These are phyloP conservation scores for Diarsia rubi DNA, from an alignment of 2,888 invertebrate genomes.

Conservation along the genomic window DNA sequence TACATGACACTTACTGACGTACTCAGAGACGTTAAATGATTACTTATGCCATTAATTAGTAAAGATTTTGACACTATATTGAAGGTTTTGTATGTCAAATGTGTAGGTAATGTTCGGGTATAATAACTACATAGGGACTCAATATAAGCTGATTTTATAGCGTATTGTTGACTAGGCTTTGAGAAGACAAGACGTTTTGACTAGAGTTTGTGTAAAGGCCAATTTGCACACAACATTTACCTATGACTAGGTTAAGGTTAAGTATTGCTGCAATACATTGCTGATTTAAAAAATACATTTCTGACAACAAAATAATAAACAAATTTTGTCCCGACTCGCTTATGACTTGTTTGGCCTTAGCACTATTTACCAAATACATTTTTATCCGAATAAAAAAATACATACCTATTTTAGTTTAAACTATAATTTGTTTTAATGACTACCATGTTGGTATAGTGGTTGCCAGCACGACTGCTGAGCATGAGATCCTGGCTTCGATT, in stretches of 20 bases:
- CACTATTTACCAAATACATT: not conserved
- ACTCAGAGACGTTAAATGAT: too few relatives aligned
- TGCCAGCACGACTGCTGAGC: too few relatives aligned
- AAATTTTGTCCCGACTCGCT: not conserved
- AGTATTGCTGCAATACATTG: conserved; percentile 37
- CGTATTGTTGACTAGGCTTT: not conserved
- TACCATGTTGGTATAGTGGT: too few relatives aligned
- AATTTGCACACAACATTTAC: conserved; percentile 12
- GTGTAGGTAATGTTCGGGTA: too few relatives aligned
- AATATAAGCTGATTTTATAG: not conserved
- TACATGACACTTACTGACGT: too few relatives aligned
- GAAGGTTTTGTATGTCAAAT: too few relatives aligned
- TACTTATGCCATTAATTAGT: too few relatives aligned
- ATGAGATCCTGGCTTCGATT: too few relatives aligned
- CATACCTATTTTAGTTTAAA: not conserved
- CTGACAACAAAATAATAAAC: not conserved
- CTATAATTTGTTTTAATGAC: not conserved
- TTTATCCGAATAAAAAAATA: not conserved
- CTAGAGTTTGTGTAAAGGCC: not conserved
- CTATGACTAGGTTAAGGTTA: conserved; percentile 40
- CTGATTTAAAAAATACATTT: conserved; percentile 3
- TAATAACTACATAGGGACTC: not conserved
- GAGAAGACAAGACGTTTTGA: conserved; percentile 4
- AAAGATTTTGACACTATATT: too few relatives aligned
- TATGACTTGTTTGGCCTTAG: not conserved